Evolutionary conservation across 2,888 invertebrate genomes (phyloP).

Genomic region (Andrena fulva): DNA sequence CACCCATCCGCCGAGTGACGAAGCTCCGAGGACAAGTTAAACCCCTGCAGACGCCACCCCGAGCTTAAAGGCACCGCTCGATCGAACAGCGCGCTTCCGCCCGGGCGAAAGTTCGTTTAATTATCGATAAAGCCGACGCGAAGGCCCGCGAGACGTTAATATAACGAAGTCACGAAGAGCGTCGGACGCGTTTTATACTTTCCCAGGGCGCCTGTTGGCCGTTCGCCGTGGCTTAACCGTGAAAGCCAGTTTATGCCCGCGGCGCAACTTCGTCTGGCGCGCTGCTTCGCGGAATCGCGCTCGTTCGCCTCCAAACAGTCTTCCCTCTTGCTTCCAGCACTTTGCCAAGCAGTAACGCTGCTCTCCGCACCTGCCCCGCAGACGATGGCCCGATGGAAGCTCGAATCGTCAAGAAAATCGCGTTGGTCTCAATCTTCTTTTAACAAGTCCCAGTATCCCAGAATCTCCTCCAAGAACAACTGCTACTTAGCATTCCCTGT

Average conservation of each 20-base stretch:
- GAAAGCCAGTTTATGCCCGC: slow-evolving; percentile 13
- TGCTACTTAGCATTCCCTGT: background rate
- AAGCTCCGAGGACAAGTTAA: slow-evolving; percentile 58
- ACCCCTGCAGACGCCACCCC: slow-evolving; percentile 41
- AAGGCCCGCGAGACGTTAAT: slow-evolving; percentile 55
- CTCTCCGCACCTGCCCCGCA: background rate
- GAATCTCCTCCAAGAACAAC: background rate
- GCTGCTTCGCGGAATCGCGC: slow-evolving; percentile 4
- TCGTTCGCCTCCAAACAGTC: slow-evolving; percentile 1
- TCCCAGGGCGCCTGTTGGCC: background rate
- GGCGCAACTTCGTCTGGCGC: slow-evolving; percentile 3
- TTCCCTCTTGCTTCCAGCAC: background rate
- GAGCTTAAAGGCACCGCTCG: slow-evolving; percentile 26
- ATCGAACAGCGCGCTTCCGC: slow-evolving; percentile 23
- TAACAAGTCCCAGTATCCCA: background rate
- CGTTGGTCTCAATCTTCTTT: background rate
- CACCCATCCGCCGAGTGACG: slow-evolving; percentile 42
- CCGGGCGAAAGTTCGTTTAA: slow-evolving; percentile 56
- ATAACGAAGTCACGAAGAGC: slow-evolving; percentile 52
- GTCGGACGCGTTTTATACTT: slow-evolving; percentile 9
- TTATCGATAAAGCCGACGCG: slow-evolving; percentile 62
- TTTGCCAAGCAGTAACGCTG: slow-evolving; percentile 6
- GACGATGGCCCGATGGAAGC: background rate
- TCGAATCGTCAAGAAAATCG: background rate
- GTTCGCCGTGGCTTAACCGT: slow-evolving; percentile 10